phyloP scores from a whole-genome alignment of 2,888 invertebrate genomes.

The Amphipoea lucens region DNA sequence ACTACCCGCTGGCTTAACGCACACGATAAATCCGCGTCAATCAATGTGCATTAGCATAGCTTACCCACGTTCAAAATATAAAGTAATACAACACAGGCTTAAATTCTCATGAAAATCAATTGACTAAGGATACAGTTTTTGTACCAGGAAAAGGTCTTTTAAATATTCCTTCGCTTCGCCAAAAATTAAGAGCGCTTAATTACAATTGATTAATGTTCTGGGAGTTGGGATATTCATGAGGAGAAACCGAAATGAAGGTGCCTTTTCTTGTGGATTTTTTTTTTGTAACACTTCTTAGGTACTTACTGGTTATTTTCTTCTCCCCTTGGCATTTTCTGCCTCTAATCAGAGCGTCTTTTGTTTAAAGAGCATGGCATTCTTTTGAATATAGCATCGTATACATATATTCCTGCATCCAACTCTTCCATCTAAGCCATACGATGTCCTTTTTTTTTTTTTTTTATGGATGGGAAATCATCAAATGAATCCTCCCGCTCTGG shows the following conservation, averaged over 20 bases:
- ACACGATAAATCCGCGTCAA: slow-evolving; percentile 43
- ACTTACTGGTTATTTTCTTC: neutral
- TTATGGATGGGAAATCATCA: too few species aligned
- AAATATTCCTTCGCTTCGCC: slow-evolving; percentile 12
- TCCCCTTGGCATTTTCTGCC: neutral
- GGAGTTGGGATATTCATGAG: slow-evolving; percentile 36
- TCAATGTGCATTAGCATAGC: slow-evolving; percentile 47
- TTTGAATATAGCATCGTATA: neutral
- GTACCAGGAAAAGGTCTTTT: slow-evolving; percentile 9
- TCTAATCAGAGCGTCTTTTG: slow-evolving; percentile 13
- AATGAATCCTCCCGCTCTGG: too few species aligned
- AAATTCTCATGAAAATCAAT: slow-evolving; percentile 30
- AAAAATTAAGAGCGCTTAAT: slow-evolving; percentile 49
- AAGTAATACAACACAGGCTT: neutral
- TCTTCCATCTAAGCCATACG: neutral
- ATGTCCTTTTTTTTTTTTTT: too few species aligned
- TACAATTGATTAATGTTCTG: slow-evolving; percentile 51
- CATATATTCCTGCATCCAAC: neutral
- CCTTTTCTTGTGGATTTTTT: neutral
- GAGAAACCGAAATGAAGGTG: slow-evolving; percentile 21
- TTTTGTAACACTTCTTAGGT: neutral
- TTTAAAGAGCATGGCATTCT: neutral
- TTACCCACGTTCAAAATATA: slow-evolving; percentile 31
- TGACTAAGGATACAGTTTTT: slow-evolving; percentile 1
- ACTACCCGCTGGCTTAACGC: slow-evolving; percentile 4